Percentiles rank a stretch among this genome's conserved stretches.
Conservation (phyloP, 2,113 vertebrate genomes). For the Pithys albifrons region DNA sequence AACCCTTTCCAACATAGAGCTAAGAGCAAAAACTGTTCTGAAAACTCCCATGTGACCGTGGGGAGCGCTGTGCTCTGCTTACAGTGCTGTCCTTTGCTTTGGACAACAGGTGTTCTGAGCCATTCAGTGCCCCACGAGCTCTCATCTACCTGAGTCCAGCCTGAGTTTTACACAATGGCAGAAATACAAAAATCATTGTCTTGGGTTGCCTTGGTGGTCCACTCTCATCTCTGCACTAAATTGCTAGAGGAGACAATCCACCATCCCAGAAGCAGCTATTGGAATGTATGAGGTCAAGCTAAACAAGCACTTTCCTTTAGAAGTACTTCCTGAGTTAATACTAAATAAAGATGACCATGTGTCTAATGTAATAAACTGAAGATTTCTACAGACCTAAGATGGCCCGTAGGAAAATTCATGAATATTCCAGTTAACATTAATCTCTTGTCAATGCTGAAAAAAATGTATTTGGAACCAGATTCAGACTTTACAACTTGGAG, state of each 20-base stretch:
- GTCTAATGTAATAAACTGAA: neutral
- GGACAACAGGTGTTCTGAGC: neutral
- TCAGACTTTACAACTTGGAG: neutral
- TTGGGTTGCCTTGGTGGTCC: neutral
- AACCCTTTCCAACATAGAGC: neutral
- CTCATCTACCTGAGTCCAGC: neutral
- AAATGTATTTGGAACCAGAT: neutral
- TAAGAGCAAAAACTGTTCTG: neutral
- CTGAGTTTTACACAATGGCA: neutral
- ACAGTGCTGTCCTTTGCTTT: neutral
- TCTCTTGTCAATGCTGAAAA: neutral
- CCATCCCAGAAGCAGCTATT: neutral
- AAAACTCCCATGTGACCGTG: neutral
- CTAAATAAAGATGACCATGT: neutral
- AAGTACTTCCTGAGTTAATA: neutral
- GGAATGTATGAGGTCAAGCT: neutral
- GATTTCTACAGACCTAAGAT: neutral
- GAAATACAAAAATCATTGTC: neutral
- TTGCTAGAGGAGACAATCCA: constrained; percentile 1
- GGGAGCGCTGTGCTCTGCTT: neutral
- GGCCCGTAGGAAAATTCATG: neutral
- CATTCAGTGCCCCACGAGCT: neutral
- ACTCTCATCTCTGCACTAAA: neutral
- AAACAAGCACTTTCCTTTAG: neutral
- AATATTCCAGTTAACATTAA: neutral